Percentiles rank a stretch among this genome's conserved stretches.
These are phyloP conservation scores for Noctua pronuba DNA, from an alignment of 2,888 invertebrate species.

Conservation along the genomic window DNA sequence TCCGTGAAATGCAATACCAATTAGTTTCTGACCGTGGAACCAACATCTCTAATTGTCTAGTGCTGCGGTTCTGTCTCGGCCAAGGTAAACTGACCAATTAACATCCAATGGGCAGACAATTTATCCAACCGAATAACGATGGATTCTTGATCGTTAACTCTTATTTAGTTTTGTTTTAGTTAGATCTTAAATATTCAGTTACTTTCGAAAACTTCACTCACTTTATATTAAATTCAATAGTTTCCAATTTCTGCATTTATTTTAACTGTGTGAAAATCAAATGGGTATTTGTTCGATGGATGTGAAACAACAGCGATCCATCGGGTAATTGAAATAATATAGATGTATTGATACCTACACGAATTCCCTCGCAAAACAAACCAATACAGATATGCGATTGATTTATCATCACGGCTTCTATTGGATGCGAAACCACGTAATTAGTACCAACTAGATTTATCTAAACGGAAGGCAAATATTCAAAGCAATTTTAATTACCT, in stretches of 20 bases:
- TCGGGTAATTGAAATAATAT: slow-evolving; percentile 10
- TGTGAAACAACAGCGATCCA: slow-evolving; percentile 15
- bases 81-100: slow-evolving; percentile 58
- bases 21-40: not conserved
- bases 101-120: slow-evolving; percentile 38
- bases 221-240: slow-evolving; percentile 28
- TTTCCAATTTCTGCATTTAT: slow-evolving; percentile 13
- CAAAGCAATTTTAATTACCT: not conserved
- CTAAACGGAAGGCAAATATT: not conserved
- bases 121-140: slow-evolving; percentile 30
- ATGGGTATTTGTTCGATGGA: slow-evolving; percentile 2
- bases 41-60: slow-evolving; percentile 14
- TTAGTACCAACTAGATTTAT: not conserved
- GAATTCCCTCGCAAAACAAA: not conserved
- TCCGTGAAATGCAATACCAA: not conserved
- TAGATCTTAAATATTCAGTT: slow-evolving; percentile 5
- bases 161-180: too few relatives aligned
- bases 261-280: slow-evolving; percentile 18
- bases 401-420: not conserved
- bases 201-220: slow-evolving; percentile 32
- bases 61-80: slow-evolving; percentile 16
- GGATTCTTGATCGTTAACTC: slow-evolving; percentile 32
- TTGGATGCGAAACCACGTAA: not conserved
- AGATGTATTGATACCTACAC: not conserved
- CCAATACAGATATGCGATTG: not conserved